phyloP scores from a whole-genome alignment of 2,888 invertebrate species.

The Suillia variegata region DNA sequence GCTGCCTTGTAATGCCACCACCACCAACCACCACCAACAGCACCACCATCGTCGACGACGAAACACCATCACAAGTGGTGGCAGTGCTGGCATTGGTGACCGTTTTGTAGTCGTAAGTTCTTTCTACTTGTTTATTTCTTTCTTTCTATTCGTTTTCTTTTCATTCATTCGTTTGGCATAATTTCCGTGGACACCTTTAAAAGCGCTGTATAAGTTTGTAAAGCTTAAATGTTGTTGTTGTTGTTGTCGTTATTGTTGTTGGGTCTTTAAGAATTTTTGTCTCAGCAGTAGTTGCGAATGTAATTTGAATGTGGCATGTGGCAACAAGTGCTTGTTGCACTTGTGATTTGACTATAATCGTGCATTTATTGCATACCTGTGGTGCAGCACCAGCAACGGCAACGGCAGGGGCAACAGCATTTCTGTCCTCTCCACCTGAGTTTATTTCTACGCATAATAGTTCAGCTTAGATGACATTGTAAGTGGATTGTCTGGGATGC shows the following conservation, averaged over 20 bases:
- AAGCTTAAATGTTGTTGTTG: neutral
- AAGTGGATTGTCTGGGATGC: no score
- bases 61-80: no score
- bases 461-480: no score
- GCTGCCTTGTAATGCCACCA: conserved; percentile 12
- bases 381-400: no score
- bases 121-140: no score
- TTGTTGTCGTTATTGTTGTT: neutral
- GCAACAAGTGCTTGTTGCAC: conserved; percentile 39
- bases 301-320: conserved; percentile 38
- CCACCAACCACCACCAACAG: conserved; percentile 2
- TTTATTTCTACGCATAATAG: no score
- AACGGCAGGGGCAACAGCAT: no score
- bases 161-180: conserved; percentile 1
- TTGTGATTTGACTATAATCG: conserved; percentile 24
- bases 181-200: conserved; percentile 1
- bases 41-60: neutral
- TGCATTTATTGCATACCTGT: neutral
- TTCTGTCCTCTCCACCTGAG: no score
- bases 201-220: neutral
- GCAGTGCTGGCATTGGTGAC: no score
- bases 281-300: neutral
- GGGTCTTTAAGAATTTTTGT: neutral
- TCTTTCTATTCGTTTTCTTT: neutral
- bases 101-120: neutral